A percentile compares a stretch with the other conserved stretches of the same genome.
These are phyloP conservation scores for Hedya salicella DNA, from an alignment of 2,888 invertebrate species.

Conservation along the genomic window DNA sequence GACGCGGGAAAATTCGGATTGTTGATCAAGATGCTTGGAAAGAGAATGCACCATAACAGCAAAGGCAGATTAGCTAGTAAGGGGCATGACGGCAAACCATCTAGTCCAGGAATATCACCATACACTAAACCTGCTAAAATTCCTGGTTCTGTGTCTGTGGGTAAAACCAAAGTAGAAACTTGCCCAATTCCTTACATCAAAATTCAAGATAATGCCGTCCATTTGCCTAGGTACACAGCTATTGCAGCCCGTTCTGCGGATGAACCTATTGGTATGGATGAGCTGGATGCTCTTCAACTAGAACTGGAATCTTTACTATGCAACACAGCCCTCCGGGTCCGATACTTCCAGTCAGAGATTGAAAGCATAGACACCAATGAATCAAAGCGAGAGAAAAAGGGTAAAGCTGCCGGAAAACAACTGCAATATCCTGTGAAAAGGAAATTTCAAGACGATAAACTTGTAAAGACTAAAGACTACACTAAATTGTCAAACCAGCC, in stretches of 20 bases:
- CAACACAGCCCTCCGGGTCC: constrained; percentile 91
- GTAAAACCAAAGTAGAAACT: constrained; percentile 75
- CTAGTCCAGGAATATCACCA: constrained; percentile 79
- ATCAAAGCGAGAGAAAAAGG: constrained; percentile 81
- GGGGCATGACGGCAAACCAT: constrained; percentile 81
- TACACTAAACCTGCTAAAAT: constrained; percentile 80
- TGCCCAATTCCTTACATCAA: constrained; percentile 87
- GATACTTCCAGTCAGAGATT: constrained; percentile 91
- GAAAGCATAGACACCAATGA: constrained; percentile 87
- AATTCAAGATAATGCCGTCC: constrained; percentile 87
- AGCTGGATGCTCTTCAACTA: constrained; percentile 93
- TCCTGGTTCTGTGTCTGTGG: constrained; percentile 71
- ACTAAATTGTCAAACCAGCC: constrained; percentile 82
- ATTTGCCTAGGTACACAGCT: constrained; percentile 88
- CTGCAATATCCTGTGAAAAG: constrained; percentile 83
- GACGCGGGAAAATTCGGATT: constrained; percentile 74
- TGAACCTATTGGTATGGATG: constrained; percentile 94
- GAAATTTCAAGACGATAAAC: constrained; percentile 83
- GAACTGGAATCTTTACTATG: constrained; percentile 95
- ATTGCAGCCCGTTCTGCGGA: constrained; percentile 88
- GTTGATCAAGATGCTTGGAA: constrained; percentile 72
- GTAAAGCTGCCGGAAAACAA: constrained; percentile 82
- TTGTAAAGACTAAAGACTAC: constrained; percentile 85
- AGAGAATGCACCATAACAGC: constrained; percentile 81
- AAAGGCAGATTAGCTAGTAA: constrained; percentile 81